Conservation (phyloP, 2,888 invertebrate species). For the Sminthurides aquaticus region DNA sequence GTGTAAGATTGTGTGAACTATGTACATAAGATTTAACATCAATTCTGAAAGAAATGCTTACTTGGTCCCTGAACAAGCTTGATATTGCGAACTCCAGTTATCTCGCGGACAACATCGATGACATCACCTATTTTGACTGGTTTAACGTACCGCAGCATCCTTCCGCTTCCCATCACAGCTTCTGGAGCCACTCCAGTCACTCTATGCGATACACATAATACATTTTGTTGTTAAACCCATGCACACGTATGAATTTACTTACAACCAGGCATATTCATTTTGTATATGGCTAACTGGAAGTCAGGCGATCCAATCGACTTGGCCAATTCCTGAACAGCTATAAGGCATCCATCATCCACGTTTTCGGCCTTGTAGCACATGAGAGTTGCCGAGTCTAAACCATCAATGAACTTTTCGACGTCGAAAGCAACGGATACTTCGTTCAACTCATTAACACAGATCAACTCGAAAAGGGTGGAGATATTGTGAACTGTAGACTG, state of each 20-base stretch:
- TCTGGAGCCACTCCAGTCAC: constrained; percentile 12
- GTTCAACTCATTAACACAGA: constrained; percentile 20
- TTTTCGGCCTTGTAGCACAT: background rate
- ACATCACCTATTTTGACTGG: constrained; percentile 56
- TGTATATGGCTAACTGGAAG: constrained; percentile 24
- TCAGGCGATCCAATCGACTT: constrained; percentile 17
- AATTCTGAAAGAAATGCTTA: too few species aligned
- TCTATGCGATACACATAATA: too few species aligned
- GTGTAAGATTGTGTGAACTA: background rate
- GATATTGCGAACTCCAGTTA: constrained; percentile 62
- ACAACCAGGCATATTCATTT: too few species aligned
- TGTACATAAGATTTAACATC: background rate
- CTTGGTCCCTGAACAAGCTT: constrained; percentile 62
- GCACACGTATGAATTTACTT: too few species aligned
- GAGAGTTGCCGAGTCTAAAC: constrained; percentile 3
- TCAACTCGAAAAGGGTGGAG: constrained; percentile 12
- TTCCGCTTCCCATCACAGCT: constrained; percentile 53
- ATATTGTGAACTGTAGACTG: constrained; percentile 23
- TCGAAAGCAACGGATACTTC: constrained; percentile 28
- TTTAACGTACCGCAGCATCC: constrained; percentile 52
- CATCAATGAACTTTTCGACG: constrained; percentile 11
- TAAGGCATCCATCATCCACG: background rate
- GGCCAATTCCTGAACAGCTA: constrained; percentile 12
- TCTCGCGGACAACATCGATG: constrained; percentile 59
- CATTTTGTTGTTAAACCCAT: too few species aligned